phyloP scores from a whole-genome alignment of 2,888 invertebrate genomes.

The Syrista parreyssii region DNA sequence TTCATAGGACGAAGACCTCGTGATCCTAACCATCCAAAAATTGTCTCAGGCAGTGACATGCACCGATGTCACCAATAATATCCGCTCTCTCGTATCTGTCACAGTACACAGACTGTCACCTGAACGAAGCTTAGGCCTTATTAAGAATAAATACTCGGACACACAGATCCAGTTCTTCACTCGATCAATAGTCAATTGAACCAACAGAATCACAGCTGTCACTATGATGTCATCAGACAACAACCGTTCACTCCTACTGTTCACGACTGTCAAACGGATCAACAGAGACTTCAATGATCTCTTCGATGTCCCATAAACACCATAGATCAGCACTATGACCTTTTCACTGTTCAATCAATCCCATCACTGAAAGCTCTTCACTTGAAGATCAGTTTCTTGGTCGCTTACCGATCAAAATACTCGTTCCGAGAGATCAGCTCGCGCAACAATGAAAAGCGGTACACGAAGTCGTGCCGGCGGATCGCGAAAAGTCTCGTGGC shows the following conservation, averaged over 20 bases:
- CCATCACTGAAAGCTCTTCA: not conserved
- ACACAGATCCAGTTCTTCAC: not conserved
- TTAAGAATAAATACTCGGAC: not conserved
- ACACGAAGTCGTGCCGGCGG: not conserved
- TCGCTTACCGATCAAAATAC: not conserved
- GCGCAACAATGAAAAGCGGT: constrained; percentile 3
- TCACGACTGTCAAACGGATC: not conserved
- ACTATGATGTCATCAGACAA: not conserved
- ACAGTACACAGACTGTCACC: not conserved
- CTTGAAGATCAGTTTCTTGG: not conserved
- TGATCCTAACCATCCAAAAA: not conserved
- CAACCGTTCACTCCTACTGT: not conserved
- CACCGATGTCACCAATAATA: not conserved
- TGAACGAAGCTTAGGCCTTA: not conserved
- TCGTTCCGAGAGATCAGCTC: not conserved
- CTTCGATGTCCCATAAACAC: not conserved
- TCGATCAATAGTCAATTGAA: not conserved
- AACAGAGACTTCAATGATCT: not conserved
- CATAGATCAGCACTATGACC: not conserved
- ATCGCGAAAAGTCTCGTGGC: not conserved
- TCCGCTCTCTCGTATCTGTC: not conserved
- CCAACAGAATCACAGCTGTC: not conserved
- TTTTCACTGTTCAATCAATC: not conserved
- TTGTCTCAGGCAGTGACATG: not conserved
- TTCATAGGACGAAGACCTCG: not conserved